phyloP scores from a whole-genome alignment of 2,797 vertebrate genomes.

The Linurgus olivaceus region DNA sequence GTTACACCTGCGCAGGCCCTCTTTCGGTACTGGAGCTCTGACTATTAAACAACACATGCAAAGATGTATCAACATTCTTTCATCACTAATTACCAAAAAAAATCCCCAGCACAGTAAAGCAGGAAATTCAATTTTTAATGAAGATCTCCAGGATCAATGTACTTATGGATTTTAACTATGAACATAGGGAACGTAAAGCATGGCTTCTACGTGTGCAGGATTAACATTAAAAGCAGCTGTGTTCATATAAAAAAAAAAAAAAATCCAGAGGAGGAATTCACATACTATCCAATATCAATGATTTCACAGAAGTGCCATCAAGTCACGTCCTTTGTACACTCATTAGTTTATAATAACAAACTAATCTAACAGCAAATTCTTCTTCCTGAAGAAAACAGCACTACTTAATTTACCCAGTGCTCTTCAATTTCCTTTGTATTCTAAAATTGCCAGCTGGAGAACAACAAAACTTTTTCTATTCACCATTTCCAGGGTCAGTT shows the following conservation, averaged over 20 bases:
- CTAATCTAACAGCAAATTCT: background rate
- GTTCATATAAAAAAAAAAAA: background rate
- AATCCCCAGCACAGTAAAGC: background rate
- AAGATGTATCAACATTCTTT: background rate
- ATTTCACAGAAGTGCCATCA: background rate
- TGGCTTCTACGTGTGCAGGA: background rate
- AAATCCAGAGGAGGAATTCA: background rate
- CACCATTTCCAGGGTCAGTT: background rate
- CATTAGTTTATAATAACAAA: background rate
- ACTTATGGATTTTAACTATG: background rate
- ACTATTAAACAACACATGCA: background rate
- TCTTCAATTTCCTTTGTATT: background rate
- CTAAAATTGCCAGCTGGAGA: background rate
- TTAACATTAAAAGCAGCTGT: background rate
- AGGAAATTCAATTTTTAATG: background rate
- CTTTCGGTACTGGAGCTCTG: background rate
- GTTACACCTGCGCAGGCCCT: background rate
- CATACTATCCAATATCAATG: background rate
- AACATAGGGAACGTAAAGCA: background rate
- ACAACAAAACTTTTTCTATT: background rate
- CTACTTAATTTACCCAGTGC: background rate
- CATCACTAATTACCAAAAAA: background rate
- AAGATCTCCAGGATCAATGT: background rate
- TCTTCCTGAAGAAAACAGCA: background rate
- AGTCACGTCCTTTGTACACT: background rate